These are phyloP conservation scores for Miniopterus natalensis DNA, from an alignment of 2,113 vertebrate species.

Conservation along the genomic window DNA sequence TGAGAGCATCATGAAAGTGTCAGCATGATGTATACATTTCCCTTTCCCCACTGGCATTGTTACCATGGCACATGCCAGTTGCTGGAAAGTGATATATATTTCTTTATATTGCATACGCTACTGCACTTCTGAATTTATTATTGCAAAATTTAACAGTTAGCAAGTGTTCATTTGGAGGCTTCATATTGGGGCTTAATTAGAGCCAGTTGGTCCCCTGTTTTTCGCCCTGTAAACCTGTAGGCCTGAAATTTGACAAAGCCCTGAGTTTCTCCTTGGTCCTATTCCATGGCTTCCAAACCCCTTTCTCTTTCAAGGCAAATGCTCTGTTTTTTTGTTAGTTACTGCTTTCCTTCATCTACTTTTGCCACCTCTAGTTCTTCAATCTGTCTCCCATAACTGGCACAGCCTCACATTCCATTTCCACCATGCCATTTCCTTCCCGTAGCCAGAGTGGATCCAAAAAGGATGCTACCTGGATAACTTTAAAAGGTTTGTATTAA, in stretches of 20 bases:
- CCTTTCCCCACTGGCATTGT: neutral
- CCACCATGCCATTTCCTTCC: neutral
- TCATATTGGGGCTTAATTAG: neutral
- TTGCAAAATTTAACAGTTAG: conserved; percentile 5
- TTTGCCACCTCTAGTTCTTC: neutral
- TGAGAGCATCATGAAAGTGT: neutral
- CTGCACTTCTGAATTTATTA: conserved; percentile 10
- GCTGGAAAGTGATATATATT: conserved; percentile 11
- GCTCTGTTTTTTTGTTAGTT: neutral
- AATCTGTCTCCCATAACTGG: neutral
- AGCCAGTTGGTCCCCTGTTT: neutral
- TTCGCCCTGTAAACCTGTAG: neutral
- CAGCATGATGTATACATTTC: conserved; percentile 13
- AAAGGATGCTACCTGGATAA: neutral
- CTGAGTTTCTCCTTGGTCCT: neutral
- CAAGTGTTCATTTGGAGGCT: neutral
- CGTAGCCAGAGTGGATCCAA: neutral
- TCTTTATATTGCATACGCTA: neutral
- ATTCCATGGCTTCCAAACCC: neutral
- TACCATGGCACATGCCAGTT: neutral
- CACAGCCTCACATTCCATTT: neutral
- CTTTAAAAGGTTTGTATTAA: conserved; percentile 37
- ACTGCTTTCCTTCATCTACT: neutral
- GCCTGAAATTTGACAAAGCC: neutral
- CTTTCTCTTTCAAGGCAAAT: neutral